Conservation (phyloP, 1,140 invertebrate genomes). For the Drosophila rufa region DNA sequence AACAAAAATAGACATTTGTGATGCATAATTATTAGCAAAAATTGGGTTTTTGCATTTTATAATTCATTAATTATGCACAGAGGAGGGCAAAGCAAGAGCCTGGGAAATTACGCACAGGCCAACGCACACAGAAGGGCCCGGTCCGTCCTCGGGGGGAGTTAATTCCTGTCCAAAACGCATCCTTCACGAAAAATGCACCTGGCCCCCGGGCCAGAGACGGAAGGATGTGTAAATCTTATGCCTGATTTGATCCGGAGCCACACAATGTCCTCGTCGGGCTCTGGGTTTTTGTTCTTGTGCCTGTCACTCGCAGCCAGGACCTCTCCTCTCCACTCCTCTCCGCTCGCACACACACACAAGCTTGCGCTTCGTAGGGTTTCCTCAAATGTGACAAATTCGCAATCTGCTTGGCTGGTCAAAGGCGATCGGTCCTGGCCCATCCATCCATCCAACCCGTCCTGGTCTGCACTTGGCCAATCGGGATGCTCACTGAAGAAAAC, state of each 20-base stretch:
- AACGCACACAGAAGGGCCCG: conserved; percentile 53
- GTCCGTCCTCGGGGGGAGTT: not conserved
- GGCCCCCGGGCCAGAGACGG: not conserved
- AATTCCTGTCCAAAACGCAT: conserved; percentile 47
- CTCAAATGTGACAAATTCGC: conserved; percentile 69
- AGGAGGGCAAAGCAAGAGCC: not conserved
- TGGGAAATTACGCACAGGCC: conserved; percentile 73
- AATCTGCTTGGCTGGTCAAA: conserved; percentile 78
- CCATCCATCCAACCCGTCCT: not conserved
- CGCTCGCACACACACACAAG: not conserved
- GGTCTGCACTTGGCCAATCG: conserved; percentile 64
- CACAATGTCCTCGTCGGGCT: conserved; percentile 25
- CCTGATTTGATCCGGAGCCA: conserved; percentile 66
- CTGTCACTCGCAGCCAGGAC: conserved; percentile 52
- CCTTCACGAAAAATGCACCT: conserved; percentile 50
- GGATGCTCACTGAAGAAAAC: conserved; percentile 44
- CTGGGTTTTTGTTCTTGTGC: conserved; percentile 35
- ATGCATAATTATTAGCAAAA: conserved; percentile 62
- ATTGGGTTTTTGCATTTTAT: conserved; percentile 76
- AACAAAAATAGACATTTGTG: conserved; percentile 51
- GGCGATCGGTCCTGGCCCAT: conserved; percentile 27
- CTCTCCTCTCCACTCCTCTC: too few relatives aligned
- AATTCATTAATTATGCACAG: conserved; percentile 80
- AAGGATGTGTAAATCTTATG: conserved; percentile 59
- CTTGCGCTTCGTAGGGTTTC: conserved; percentile 35